Evolutionary conservation across 2,888 invertebrate species (phyloP), one percentile per base, ranked within the genome.

Genomic region (Calameuta filiformis): DNA sequence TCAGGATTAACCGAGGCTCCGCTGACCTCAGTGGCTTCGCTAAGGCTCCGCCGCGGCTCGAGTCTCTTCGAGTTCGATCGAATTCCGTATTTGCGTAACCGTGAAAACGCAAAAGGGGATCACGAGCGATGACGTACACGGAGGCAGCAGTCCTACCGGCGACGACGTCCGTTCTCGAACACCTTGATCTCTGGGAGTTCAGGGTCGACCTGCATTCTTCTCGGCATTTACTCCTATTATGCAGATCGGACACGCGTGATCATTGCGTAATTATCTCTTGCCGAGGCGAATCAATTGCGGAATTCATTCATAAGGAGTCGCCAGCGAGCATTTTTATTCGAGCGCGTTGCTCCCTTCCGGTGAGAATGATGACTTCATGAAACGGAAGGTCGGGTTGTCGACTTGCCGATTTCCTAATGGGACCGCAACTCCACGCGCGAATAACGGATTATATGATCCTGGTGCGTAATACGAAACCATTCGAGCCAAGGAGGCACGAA

Each of bases 111-210:
- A 78, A 76, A 79, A 77, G 79, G 6, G 79, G 6, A 30, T 30
- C 69, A 9, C 30, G 31, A 33, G 33, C 69, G 6, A 69, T 12
- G 33, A 30, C 30, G 69, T 33, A 33, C 6, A 30, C 81, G 34
- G 74, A 31, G 77, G 80, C 80, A 23, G 75, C 78, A 74, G 40
- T 30, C 35, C 73, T 80, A 81, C 78, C 78, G 75, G 68, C 74
- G 79, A 77, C 77, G 80, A 68, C 75, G 56, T 35, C 75, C 77
- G 77, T 81, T 83, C 81, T 80, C 79, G 80, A 81, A 81, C 80
- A 73, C 83, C 86, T 87, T 87, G 86, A 87, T 87, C 87, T 87
- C 86, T 84, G 81, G 79, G 81, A 81, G 84, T 86, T 86, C 86
- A 85, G 84, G 86, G 84, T 83, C 85, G 82, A 77, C 77, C 82